phyloP scores from a whole-genome alignment of 64 coral and sea anemone species.

The Acropora tenuis region DNA sequence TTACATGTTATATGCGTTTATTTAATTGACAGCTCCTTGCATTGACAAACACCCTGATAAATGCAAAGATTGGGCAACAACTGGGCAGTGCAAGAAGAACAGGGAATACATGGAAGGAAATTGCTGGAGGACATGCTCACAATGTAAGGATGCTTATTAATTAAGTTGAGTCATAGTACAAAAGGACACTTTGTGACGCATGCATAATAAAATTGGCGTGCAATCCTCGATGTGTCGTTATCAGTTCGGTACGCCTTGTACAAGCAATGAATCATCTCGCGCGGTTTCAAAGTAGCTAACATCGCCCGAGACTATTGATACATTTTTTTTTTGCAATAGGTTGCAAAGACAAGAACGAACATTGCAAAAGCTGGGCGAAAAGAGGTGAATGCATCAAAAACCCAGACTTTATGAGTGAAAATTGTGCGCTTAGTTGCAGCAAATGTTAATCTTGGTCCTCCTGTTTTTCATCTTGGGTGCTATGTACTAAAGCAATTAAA shows the following conservation, averaged over 20 bases:
- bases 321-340: background rate
- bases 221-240: too few relatives aligned
- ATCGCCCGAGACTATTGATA: too few relatives aligned
- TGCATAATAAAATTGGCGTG: too few relatives aligned
- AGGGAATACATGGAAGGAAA: conserved; percentile 50
- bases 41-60: conserved; percentile 38
- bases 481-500: too few relatives aligned
- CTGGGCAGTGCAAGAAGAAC: conserved; percentile 58
- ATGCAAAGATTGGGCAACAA: conserved; percentile 45
- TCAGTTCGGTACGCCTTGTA: too few relatives aligned
- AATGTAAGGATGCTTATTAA: background rate
- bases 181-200: too few relatives aligned
- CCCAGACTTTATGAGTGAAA: conserved; percentile 53
- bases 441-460: conserved; percentile 40
- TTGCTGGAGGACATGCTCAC: conserved; percentile 66
- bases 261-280: too few relatives aligned
- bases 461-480: too few relatives aligned
- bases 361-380: conserved; percentile 55
- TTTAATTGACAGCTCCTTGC: conserved; percentile 44
- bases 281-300: too few relatives aligned
- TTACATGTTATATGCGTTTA: background rate
- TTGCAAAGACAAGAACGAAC: conserved; percentile 50
- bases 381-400: conserved; percentile 46
- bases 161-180: too few relatives aligned
- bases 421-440: conserved; percentile 48